Evolutionary conservation across 2,888 invertebrate genomes (phyloP).

Genomic region (Sarcophaga rosellei): DNA sequence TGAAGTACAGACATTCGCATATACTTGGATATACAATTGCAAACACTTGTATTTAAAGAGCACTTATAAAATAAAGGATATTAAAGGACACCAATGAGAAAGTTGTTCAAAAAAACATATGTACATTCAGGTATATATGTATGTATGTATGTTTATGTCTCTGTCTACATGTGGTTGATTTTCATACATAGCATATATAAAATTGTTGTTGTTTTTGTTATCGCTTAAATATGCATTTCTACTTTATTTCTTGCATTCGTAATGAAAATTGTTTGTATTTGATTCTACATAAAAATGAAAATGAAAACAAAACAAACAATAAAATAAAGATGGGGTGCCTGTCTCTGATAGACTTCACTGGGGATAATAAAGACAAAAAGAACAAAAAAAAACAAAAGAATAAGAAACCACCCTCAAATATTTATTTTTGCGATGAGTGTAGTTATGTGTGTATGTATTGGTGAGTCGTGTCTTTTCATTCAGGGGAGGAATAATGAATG

Average conservation of each 20-base stretch:
- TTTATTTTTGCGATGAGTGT: not conserved
- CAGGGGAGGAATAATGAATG: constrained; percentile 55
- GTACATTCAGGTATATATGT: not conserved
- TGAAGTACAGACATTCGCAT: not conserved
- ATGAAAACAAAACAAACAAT: not conserved
- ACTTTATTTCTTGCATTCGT: constrained; percentile 38
- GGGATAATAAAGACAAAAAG: not conserved
- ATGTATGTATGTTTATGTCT: not conserved
- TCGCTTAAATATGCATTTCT: constrained; percentile 43
- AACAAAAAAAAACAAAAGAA: not conserved
- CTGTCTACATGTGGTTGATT: constrained; percentile 37
- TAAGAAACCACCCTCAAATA: constrained; percentile 31
- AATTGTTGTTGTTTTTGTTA: constrained; percentile 33
- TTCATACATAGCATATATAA: not conserved
- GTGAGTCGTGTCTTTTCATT: not conserved
- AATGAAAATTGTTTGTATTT: constrained; percentile 48
- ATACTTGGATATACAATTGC: constrained; percentile 14
- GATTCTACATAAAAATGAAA: constrained; percentile 5
- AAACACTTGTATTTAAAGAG: constrained; percentile 45
- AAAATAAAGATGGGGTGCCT: constrained; percentile 20
- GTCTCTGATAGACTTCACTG: constrained; percentile 36
- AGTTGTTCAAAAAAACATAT: constrained; percentile 14
- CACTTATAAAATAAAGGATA: constrained; percentile 63
- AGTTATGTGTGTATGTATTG: not conserved
- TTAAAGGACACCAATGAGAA: constrained; percentile 63